Conservation (phyloP, 2,888 invertebrate genomes). For the Thymelicus acteon region DNA sequence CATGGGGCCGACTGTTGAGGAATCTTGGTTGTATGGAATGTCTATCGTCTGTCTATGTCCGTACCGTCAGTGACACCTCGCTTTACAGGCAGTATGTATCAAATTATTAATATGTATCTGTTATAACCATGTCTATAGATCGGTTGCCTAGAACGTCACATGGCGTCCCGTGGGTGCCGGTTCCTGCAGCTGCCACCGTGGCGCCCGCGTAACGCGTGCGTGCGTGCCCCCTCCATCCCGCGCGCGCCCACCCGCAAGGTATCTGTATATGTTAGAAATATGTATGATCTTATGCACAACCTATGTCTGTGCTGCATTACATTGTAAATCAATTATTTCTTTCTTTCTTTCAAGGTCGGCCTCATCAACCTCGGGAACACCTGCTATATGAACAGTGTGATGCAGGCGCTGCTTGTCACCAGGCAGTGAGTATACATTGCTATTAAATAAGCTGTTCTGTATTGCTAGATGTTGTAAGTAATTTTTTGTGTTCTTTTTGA, state of each 20-base stretch:
- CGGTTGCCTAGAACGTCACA: constrained; percentile 71
- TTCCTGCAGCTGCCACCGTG: constrained; percentile 62
- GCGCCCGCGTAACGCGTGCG: constrained; percentile 55
- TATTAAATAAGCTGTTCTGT: no score
- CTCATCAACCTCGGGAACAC: constrained; percentile 94
- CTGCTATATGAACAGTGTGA: constrained; percentile 95
- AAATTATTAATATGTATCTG: no score
- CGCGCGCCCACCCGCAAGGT: constrained; percentile 67
- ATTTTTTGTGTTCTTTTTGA: no score
- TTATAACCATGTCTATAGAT: constrained; percentile 48
- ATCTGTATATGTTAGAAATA: no score
- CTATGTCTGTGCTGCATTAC: no score
- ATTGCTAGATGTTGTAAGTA: no score
- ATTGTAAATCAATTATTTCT: no score
- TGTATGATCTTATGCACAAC: no score
- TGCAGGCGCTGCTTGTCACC: constrained; percentile 93
- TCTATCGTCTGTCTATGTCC: background rate
- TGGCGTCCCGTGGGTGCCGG: constrained; percentile 68
- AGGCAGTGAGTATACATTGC: constrained; percentile 84
- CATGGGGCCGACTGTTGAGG: no score
- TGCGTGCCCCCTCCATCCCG: constrained; percentile 45
- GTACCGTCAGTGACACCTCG: no score
- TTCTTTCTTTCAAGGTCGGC: constrained; percentile 80
- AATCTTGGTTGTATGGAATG: background rate
- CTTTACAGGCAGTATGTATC: no score